These are phyloP conservation scores for Chironomus tentans DNA, from an alignment of 2,888 invertebrate species.

Conservation along the genomic window DNA sequence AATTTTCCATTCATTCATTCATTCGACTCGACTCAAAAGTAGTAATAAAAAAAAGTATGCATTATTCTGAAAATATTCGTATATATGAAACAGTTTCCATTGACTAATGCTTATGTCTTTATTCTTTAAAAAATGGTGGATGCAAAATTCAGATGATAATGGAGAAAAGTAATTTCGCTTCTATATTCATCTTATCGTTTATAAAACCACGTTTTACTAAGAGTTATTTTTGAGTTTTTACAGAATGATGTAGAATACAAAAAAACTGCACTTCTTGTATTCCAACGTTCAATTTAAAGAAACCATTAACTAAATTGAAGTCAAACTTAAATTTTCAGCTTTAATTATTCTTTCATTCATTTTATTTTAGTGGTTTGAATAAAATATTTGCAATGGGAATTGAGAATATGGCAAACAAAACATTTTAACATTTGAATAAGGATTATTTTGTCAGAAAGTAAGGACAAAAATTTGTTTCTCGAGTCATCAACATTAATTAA, in stretches of 20 bases:
- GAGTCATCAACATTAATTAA: constrained; percentile 22
- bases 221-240: no score
- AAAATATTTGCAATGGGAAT: no score
- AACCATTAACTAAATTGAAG: constrained; percentile 21
- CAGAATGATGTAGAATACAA: no score
- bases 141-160: constrained; percentile 6
- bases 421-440: no score
- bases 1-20: background rate
- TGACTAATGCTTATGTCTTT: background rate
- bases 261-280: background rate
- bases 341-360: background rate
- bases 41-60: no score
- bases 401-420: no score
- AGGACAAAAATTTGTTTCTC: background rate
- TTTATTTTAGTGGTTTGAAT: background rate
- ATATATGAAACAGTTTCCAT: background rate
- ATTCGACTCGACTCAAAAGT: no score
- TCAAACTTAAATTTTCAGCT: background rate
- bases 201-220: no score
- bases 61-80: background rate
- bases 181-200: no score
- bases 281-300: background rate
- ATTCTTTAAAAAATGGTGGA: constrained; percentile 2
- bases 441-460: no score
- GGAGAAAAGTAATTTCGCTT: background rate